Evolutionary conservation across 2,797 vertebrate species (phyloP), one percentile per base, ranked within the genome.

Genomic region (Nothura maculosa): DNA sequence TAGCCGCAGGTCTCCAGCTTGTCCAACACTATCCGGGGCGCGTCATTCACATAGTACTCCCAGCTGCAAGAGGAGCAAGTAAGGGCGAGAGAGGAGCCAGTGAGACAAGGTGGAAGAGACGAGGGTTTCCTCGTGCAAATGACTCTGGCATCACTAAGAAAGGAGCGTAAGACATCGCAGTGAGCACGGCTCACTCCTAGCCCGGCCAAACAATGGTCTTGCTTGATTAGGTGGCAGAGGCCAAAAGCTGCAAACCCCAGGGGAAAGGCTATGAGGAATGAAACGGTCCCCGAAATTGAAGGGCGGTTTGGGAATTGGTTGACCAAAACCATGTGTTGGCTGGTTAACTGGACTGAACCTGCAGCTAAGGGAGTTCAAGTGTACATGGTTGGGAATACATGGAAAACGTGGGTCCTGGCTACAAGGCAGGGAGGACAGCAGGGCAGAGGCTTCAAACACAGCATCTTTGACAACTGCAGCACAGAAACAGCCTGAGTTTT

Each of bases 1-100:
- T 98, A 99, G 72, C 99, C 99, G 0, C 98, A 94, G 96, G 96
- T 98, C 95, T 99, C 99, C 97, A 99, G 98, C 96, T 99, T 99
- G 98, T 99, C 98, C 97, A 99, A 78, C 63, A 99, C 99, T 60
- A 99, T 58, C 10, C 99, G 98, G 0, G 99, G 99, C 0, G 99
- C 98, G 1, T 99, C 99, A 0, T 98, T 98, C 96, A 99, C 99
- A 5, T 98, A 98, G 97, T 99, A 99, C 96, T 99, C 99, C 3
- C 97, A 98, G 85, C 99, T 99, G 98, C 58, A 11, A 85, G 81
- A 77, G 24, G n/a, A n/a, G n/a, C n/a, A n/a, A n/a, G n/a, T n/a
- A n/a, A n/a, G n/a, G 89, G 89, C 25, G 34, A 75, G 28, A 52
- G 9, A 48, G 60, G 50, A 4, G 8, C 63, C 42, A 63, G 25